A percentile compares a stretch with the other conserved stretches of the same genome.
Conservation (phyloP, 2,888 invertebrate genomes). For the Perizoma flavofasciatum region DNA sequence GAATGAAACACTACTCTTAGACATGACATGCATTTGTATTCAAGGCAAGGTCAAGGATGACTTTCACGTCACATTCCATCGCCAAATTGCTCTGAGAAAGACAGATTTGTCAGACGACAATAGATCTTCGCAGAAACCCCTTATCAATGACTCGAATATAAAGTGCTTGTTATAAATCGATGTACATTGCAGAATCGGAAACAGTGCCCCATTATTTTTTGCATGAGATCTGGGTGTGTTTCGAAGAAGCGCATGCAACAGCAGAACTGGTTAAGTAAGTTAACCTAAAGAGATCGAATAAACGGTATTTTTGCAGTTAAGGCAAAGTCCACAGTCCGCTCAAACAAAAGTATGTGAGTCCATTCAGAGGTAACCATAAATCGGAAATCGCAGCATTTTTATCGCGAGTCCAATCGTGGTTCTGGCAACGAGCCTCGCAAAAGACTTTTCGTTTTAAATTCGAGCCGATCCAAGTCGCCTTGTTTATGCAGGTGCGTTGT, state of each 20-base stretch:
- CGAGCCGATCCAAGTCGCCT: constrained; percentile 30
- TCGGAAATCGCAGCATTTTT: constrained; percentile 32
- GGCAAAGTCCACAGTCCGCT: constrained; percentile 21
- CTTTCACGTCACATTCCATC: constrained; percentile 10
- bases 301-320: constrained; percentile 31
- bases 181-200: constrained; percentile 18
- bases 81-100: constrained; percentile 22
- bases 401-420: constrained; percentile 35
- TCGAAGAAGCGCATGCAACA: constrained; percentile 29
- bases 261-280: constrained; percentile 34
- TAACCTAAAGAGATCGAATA: constrained; percentile 26
- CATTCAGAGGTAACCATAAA: constrained; percentile 36
- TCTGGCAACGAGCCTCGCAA: constrained; percentile 34
- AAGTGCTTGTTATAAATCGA: constrained; percentile 20
- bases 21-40: neutral
- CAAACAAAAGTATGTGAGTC: constrained; percentile 29
- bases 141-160: constrained; percentile 24
- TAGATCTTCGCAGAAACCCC: constrained; percentile 24
- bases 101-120: constrained; percentile 17
- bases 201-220: constrained; percentile 29
- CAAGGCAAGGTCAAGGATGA: neutral
- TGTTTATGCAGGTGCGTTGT: constrained; percentile 38
- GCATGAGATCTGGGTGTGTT: constrained; percentile 22
- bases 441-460: constrained; percentile 33
- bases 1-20: too few relatives aligned